Percentiles rank a stretch among this genome's conserved stretches.
Evolutionary conservation across 2,113 vertebrate species (phyloP).

Genomic region (Pristiophorus japonicus): DNA sequence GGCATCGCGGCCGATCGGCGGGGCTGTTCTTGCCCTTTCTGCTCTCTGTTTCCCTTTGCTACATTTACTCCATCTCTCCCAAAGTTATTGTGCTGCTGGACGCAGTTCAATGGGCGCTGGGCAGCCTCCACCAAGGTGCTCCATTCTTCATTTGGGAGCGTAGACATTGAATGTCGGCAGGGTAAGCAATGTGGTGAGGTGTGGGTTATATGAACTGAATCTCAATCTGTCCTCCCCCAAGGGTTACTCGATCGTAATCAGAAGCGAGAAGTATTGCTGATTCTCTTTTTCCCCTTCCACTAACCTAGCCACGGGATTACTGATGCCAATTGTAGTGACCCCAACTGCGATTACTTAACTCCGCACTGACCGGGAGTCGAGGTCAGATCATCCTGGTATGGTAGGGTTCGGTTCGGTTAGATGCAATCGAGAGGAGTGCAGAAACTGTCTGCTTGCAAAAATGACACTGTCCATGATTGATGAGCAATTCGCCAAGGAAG

Average conservation of each 20-base stretch:
- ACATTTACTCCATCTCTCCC: not conserved
- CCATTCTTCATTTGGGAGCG: not conserved
- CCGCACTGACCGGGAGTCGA: not conserved
- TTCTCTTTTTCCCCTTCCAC: not conserved
- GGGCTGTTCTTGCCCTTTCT: not conserved
- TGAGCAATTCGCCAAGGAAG: not conserved
- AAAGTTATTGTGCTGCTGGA: not conserved
- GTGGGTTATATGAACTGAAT: too few species aligned
- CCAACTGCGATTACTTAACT: not conserved
- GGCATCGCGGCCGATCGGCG: not conserved
- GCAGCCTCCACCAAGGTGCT: not conserved
- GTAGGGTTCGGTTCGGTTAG: not conserved
- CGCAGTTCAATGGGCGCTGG: not conserved
- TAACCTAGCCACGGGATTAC: too few species aligned
- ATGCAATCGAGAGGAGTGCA: not conserved
- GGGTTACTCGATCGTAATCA: not conserved
- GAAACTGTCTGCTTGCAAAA: not conserved
- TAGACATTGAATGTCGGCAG: not conserved
- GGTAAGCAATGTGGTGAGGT: not conserved
- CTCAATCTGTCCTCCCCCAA: too few species aligned
- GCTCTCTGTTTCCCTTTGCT: not conserved
- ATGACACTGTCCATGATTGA: not conserved
- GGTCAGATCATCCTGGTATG: not conserved
- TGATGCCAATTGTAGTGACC: not conserved
- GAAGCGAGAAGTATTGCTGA: not conserved